Conservation (phyloP, 2,113 vertebrate genomes). For the Sus scrofa region DNA sequence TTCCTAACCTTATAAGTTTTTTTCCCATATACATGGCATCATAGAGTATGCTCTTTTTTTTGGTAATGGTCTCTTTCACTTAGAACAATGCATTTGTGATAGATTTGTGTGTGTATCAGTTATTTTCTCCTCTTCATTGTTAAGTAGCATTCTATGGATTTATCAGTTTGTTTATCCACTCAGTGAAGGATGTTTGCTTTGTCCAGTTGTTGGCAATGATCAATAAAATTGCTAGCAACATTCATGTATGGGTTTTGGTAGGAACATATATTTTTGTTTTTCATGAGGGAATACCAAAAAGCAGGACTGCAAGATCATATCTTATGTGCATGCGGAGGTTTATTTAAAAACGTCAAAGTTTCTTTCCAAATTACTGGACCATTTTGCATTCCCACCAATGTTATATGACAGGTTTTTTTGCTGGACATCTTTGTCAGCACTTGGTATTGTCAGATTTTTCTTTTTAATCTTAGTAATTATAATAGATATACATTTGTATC, state of each 20-base stretch:
- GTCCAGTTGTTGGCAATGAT: not conserved
- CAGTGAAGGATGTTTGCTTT: not conserved
- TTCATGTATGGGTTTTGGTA: not conserved
- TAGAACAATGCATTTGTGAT: not conserved
- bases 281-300: not conserved
- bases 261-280: not conserved
- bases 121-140: not conserved
- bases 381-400: not conserved
- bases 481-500: not conserved
- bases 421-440: not conserved
- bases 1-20: not conserved
- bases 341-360: not conserved
- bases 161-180: not conserved
- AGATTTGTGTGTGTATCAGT: not conserved
- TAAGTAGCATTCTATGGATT: not conserved
- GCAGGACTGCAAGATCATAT: not conserved
- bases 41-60: not conserved
- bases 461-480: not conserved
- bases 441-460: not conserved
- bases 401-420: not conserved
- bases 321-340: not conserved
- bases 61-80: not conserved
- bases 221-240: not conserved
- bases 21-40: not conserved
- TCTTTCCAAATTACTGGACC: not conserved